Conservation (phyloP, 2,888 invertebrate genomes). For the Bellardia pandia region DNA sequence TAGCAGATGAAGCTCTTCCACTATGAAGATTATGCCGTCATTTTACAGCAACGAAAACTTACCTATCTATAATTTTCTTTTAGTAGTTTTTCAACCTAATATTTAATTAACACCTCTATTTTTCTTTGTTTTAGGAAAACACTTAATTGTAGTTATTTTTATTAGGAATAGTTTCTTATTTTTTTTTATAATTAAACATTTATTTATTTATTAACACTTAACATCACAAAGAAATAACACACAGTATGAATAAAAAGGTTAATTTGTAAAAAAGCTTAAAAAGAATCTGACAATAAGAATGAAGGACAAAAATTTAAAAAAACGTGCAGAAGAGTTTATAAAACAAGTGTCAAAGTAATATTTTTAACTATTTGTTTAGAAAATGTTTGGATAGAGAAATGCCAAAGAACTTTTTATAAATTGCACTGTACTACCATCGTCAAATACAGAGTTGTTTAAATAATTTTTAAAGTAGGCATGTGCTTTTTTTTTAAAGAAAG, state of each 20-base stretch:
- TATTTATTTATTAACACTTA: constrained; percentile 16
- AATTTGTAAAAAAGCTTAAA: constrained; percentile 30
- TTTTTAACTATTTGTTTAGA: constrained; percentile 46
- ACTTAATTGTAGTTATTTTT: constrained; percentile 3
- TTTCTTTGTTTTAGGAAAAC: neutral
- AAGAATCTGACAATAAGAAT: constrained; percentile 26
- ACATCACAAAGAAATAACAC: neutral
- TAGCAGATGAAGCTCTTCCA: neutral
- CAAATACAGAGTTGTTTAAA: neutral
- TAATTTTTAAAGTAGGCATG: neutral
- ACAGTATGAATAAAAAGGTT: constrained; percentile 12
- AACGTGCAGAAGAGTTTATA: constrained; percentile 45
- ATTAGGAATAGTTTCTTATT: neutral
- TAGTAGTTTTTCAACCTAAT: neutral
- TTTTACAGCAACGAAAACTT: constrained; percentile 11
- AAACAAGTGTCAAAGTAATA: constrained; percentile 34
- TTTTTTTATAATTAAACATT: constrained; percentile 9
- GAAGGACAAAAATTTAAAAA: neutral
- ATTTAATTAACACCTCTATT: constrained; percentile 10
- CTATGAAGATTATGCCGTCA: constrained; percentile 36
- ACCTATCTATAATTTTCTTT: constrained; percentile 23
- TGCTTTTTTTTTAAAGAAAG: too few relatives aligned
- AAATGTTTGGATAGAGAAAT: constrained; percentile 2
- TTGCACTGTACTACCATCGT: constrained; percentile 23
- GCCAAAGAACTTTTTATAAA: neutral